A percentile compares a stretch with the other conserved stretches of the same genome.
These are phyloP conservation scores for Chamaedrilus cognettii DNA, from an alignment of 2,888 invertebrate genomes.

Conservation along the genomic window DNA sequence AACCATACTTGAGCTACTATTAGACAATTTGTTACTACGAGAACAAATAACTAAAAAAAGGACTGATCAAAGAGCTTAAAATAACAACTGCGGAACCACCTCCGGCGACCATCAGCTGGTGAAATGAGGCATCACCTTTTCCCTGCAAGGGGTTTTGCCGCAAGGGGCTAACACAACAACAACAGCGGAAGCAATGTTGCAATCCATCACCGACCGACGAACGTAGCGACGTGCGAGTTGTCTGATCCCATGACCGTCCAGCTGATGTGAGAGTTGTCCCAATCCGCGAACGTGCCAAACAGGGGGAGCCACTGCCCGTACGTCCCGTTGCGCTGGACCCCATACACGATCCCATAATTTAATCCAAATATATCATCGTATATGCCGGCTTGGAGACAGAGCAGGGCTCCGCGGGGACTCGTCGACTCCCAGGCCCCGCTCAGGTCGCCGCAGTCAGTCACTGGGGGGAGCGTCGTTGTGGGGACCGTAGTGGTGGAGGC, in stretches of 20 bases:
- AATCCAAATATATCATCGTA: no score
- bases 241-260: conserved; percentile 14
- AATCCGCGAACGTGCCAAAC: neutral
- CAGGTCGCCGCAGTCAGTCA: conserved; percentile 9
- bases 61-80: no score
- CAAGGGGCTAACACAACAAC: no score
- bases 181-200: no score
- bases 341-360: conserved; percentile 12
- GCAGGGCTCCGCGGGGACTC: neutral
- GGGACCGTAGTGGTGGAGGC: neutral
- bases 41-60: no score
- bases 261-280: neutral
- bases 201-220: conserved; percentile 15
- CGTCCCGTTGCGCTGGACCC: conserved; percentile 5
- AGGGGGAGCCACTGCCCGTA: conserved; percentile 13
- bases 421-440: conserved; percentile 15
- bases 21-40: no score
- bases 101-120: no score
- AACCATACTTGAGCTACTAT: no score
- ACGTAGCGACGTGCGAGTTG: conserved; percentile 5
- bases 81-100: no score
- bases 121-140: no score
- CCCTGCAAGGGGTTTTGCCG: no score
- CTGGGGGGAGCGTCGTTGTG: neutral
- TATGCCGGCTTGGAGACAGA: conserved; percentile 5